These are phyloP conservation scores for Stichopus chloronotus DNA, from an alignment of 35 echinoderm and acorn worm species.

Conservation along the genomic window DNA sequence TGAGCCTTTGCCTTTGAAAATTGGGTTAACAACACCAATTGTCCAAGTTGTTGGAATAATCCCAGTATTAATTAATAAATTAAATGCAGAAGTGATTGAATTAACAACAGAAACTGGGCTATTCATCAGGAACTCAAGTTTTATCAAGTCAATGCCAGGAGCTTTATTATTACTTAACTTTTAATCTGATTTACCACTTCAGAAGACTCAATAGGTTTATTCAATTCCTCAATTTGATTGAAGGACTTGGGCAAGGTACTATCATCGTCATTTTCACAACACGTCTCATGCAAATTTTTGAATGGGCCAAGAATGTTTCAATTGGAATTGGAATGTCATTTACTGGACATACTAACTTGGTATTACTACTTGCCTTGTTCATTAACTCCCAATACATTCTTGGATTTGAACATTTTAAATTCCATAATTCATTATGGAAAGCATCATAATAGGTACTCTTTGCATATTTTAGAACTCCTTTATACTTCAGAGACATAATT, in stretches of 20 bases:
- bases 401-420: conserved; percentile 27
- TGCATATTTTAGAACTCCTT: conserved; percentile 2
- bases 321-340: conserved; percentile 22
- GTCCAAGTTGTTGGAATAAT: too few relatives aligned
- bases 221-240: too few relatives aligned
- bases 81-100: not conserved
- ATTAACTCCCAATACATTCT: conserved; percentile 28
- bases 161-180: not conserved
- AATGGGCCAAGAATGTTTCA: conserved; percentile 18
- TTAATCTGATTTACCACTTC: too few relatives aligned
- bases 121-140: not conserved
- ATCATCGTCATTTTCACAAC: not conserved
- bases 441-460: conserved; percentile 1
- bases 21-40: too few relatives aligned
- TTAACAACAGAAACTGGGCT: conserved; percentile 8
- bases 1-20: not conserved
- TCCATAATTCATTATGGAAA: conserved; percentile 17
- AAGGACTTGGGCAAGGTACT: not conserved
- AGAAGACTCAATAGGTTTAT: too few relatives aligned
- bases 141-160: too few relatives aligned
- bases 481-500: not conserved
- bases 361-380: conserved; percentile 11
- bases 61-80: not conserved
- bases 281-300: not conserved
- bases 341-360: conserved; percentile 7